Conservation (phyloP, 2,113 vertebrate genomes). For the Oxyruncus cristatus region DNA sequence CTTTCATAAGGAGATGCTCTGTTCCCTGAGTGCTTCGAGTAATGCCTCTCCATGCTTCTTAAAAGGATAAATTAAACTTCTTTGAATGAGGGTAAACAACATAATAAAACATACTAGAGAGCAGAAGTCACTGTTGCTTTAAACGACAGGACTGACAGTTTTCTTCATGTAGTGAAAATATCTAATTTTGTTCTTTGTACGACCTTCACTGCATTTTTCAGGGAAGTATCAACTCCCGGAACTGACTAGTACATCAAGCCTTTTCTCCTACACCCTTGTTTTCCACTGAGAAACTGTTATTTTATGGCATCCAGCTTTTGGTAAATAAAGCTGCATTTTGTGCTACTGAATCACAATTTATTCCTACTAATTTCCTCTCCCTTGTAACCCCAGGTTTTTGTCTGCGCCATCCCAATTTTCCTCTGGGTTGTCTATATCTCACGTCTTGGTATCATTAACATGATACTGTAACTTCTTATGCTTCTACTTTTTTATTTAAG, state of each 20-base stretch:
- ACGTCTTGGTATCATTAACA: neutral
- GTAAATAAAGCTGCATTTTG: neutral
- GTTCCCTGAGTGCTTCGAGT: neutral
- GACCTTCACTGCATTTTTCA: neutral
- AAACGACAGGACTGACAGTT: neutral
- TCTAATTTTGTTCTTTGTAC: rapidly evolving
- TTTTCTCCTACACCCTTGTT: neutral
- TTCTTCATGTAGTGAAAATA: neutral
- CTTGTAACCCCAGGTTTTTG: neutral
- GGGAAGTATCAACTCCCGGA: neutral
- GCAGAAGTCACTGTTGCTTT: neutral
- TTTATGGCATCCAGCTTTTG: neutral
- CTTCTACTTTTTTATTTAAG: neutral
- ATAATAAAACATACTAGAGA: neutral
- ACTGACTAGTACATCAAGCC: neutral
- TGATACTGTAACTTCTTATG: neutral
- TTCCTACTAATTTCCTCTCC: neutral
- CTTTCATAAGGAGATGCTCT: neutral
- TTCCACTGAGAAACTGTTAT: neutral
- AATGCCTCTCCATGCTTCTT: neutral
- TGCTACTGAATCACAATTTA: neutral
- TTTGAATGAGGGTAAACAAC: neutral
- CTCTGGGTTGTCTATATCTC: neutral
- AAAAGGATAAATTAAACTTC: neutral
- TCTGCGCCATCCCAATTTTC: neutral